Evolutionary conservation across 2,113 vertebrate species (phyloP), one percentile per base, ranked within the genome.

Genomic region (Phodopus roborovskii): DNA sequence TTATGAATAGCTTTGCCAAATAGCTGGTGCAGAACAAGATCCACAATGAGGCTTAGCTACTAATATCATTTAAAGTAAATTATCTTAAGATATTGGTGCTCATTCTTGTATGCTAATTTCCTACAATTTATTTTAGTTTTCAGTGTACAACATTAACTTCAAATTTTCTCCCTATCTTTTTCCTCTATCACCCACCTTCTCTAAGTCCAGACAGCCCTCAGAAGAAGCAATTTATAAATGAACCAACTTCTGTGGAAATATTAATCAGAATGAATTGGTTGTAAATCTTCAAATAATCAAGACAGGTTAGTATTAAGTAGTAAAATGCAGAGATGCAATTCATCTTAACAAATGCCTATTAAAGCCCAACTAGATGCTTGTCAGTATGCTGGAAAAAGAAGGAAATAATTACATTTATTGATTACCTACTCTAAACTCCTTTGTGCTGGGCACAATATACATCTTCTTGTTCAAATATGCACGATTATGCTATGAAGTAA

Each of bases 331-430:
- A 90, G 74, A 88, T 88, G 66, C 92, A 96, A 96, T 96, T 97
- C 64, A 90, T 94, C 77, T 96, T 93, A 96, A 94, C 74, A 97
- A 97, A 94, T 87, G 86, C 56, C 28, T 96, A 75, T 94, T 96
- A 93, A 96, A 74, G 79, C 42, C n/a, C 58, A 92, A 78, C 8
- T 78, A 64, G 30, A 64, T 87, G 30, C 68, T 96, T 26, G 66
- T n/a, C 39, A 28, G 60, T 86, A 36, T 96, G 62, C 53, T 96
- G 84, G 84, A 77, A 94, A 94, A 95, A 96, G 64, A 97, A 94
- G 64, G 33, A 84, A 97, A 95, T 97, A 96, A 96, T 96, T 96
- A 85, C 79, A 73, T 94, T 93, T 97, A 97, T 95, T 87, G 95
- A 97, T 95, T 97, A 66, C 75, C 79, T 97, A 84, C 13, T 93